Base-by-base conservation (phyloP, 2,888 invertebrate genomes). In the Eumacrocentrus americanus region DNA sequence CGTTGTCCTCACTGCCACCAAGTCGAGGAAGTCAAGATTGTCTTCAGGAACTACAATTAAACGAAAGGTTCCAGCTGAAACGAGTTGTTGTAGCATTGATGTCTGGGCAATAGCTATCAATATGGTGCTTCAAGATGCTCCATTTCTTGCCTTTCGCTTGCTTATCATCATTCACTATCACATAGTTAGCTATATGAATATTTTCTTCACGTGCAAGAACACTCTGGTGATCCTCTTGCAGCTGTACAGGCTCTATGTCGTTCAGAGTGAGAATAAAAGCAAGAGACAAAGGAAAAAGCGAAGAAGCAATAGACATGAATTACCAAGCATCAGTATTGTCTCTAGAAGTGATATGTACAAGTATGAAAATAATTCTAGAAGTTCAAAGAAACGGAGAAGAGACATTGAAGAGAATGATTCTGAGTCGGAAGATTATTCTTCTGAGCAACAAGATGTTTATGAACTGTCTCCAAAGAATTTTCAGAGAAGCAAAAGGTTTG, bases 131-230 rank as follows among this genome's bases (percentile, higher is more conserved):
- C 86, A 86, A 79, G 95, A 95, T 75, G 92, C 91, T 0, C 94
- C 95, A 0, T 95, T 95, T 80, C 82, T 95, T 5, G 91, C 91
- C 0, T 93, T 95, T 76, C 83, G 95, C 1, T 84, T 96, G 2
- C 85, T 95, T 23, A 89, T 97, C 44, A 95, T 97, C 61, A 87
- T 91, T 7, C 91, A 94, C 72, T 95, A 92, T 79, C 87, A 89
- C 67, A 93, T 96, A 25, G 90, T 95, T 67, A 95, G 92, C 72
- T 95, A 97, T 75, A 95, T 95, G 90, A 96, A 96, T 79, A 92
- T 96, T 16, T 97, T 97, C 83, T 97, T 97, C 82, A 95, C 95
- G 0, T 95, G 94, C 82, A 92, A 94, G 82, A 94, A 93, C 73
- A 91, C 91, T 0, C 81, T 94, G 79, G 95, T 97, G 7, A 95